These are phyloP conservation scores for Doris montereyensis DNA, from an alignment of 2,888 invertebrate genomes.

Conservation along the genomic window DNA sequence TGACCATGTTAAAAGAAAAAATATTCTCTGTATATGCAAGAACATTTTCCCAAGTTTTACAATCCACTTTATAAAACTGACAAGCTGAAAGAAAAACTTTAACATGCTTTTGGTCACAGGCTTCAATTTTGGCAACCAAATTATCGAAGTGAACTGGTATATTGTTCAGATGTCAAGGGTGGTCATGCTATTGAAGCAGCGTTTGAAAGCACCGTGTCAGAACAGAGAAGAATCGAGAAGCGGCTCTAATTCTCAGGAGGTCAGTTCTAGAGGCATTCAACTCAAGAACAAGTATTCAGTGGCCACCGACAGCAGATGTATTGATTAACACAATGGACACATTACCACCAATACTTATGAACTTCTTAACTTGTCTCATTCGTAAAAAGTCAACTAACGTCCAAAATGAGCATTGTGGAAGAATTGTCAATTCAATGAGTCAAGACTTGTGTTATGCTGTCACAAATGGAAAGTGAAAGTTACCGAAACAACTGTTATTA, in stretches of 20 bases:
- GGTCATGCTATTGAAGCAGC: slow-evolving; percentile 34
- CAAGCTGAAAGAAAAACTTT: slow-evolving; percentile 36
- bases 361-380: background rate
- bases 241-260: slow-evolving; percentile 15
- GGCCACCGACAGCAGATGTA: slow-evolving; percentile 1
- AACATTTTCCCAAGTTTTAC: slow-evolving; percentile 1
- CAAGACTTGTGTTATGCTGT: slow-evolving; percentile 35
- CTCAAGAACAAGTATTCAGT: too few species aligned
- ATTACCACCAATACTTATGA: background rate
- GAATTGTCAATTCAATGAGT: slow-evolving; percentile 13
- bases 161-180: slow-evolving; percentile 11
- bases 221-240: slow-evolving; percentile 26
- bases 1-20: slow-evolving; percentile 34
- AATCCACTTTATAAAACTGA: slow-evolving; percentile 30
- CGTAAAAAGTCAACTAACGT: background rate
- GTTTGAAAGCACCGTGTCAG: slow-evolving; percentile 28
- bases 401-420: background rate
- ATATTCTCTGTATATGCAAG: slow-evolving; percentile 23
- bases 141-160: slow-evolving; percentile 26
- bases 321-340: background rate
- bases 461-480: slow-evolving; percentile 28
- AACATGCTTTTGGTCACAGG: slow-evolving; percentile 16
- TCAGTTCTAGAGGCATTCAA: slow-evolving; percentile 3
- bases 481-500: slow-evolving; percentile 31
- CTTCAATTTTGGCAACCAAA: slow-evolving; percentile 31